Evolutionary conservation across 2,888 invertebrate genomes (phyloP).

Genomic region (Drosophila hawaiiensis): DNA sequence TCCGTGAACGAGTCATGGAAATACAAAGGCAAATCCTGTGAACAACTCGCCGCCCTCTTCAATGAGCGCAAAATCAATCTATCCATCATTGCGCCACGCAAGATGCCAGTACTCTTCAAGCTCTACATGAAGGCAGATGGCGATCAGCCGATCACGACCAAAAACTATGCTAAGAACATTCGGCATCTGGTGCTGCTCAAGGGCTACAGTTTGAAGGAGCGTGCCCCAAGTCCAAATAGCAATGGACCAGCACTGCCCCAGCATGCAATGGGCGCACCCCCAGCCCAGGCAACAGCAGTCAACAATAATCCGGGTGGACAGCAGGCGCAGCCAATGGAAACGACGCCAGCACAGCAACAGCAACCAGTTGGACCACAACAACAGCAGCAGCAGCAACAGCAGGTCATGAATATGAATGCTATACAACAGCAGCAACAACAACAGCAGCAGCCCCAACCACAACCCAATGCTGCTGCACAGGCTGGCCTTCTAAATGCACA

Average conservation of each 20-base stretch:
- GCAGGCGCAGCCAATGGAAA: conserved; percentile 67
- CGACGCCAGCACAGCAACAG: conserved; percentile 62
- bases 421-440: conserved; percentile 61
- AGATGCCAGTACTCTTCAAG: conserved; percentile 93
- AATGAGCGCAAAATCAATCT: conserved; percentile 94
- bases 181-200: conserved; percentile 92
- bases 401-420: conserved; percentile 81
- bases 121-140: conserved; percentile 96
- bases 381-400: conserved; percentile 68
- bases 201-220: conserved; percentile 90
- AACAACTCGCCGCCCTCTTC: conserved; percentile 92
- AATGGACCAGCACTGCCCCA: conserved; percentile 43
- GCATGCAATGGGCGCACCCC: conserved; percentile 74
- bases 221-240: conserved; percentile 88
- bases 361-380: conserved; percentile 57
- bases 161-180: conserved; percentile 96
- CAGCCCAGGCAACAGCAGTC: conserved; percentile 57
- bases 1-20: conserved; percentile 91
- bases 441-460: conserved; percentile 51
- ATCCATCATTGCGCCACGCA: conserved; percentile 95
- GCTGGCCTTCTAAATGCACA: conserved; percentile 59
- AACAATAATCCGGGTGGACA: conserved; percentile 59
- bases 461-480: conserved; percentile 48
- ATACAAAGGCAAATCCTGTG: conserved; percentile 92
- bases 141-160: conserved; percentile 92